These are phyloP conservation scores for Apostichopus japonicus DNA, from an alignment of 35 echinoderm and acorn worm species.

Conservation along the genomic window DNA sequence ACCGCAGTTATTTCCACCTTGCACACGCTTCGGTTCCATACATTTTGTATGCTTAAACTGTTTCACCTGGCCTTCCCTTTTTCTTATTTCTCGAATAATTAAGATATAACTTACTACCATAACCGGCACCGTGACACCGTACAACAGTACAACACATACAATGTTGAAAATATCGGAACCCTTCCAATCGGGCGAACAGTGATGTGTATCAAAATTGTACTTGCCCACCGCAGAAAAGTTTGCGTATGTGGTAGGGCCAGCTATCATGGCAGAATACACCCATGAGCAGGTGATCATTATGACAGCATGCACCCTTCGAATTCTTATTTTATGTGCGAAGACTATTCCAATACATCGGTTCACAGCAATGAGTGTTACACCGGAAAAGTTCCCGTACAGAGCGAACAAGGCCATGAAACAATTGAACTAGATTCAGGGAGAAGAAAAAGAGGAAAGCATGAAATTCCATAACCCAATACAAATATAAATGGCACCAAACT, in stretches of 20 bases:
- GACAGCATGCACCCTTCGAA: neutral
- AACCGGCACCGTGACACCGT: conserved; percentile 41
- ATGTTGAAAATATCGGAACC: conserved; percentile 21
- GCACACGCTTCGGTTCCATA: neutral
- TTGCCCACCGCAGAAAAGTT: neutral
- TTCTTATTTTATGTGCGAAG: neutral
- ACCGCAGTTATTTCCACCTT: neutral
- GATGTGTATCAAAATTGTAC: conserved; percentile 27
- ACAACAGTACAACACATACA: conserved; percentile 18
- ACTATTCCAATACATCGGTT: conserved; percentile 36
- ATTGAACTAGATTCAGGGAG: conserved; percentile 3
- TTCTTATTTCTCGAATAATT: conserved; percentile 49
- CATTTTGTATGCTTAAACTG: neutral
- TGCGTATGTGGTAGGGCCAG: neutral
- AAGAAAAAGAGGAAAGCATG: neutral
- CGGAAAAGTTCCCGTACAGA: conserved; percentile 44
- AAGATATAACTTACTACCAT: conserved; percentile 25
- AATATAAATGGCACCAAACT: neutral
- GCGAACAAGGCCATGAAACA: conserved; percentile 46
- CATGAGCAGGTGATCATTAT: conserved; percentile 29
- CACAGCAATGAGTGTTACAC: conserved; percentile 39
- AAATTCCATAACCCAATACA: neutral
- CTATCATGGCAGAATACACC: conserved; percentile 12
- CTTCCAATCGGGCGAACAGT: conserved; percentile 41
- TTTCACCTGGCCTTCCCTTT: conserved; percentile 10